Evolutionary conservation across 2,888 invertebrate genomes (phyloP).

Genomic region (Drosophila kokeensis): DNA sequence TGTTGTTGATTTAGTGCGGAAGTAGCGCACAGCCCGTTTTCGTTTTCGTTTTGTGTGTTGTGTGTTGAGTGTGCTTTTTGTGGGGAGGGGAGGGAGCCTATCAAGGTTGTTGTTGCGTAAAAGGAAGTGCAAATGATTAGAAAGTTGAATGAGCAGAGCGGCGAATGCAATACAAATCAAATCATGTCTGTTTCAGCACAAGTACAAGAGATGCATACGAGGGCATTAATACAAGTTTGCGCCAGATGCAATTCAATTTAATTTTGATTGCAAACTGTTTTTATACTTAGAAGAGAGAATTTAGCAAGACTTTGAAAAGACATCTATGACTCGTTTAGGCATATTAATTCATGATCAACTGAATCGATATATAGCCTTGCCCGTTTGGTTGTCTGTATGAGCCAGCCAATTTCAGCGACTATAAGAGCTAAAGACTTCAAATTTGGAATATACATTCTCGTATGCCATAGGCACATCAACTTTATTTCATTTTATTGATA

Average conservation of each 20-base stretch:
- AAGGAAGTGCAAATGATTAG: slow-evolving; percentile 79
- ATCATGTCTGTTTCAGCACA: slow-evolving; percentile 3
- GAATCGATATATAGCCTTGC: background rate
- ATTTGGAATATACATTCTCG: background rate
- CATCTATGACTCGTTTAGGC: background rate
- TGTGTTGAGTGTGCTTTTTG: slow-evolving; percentile 4
- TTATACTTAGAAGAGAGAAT: background rate
- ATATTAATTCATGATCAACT: background rate
- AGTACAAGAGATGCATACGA: slow-evolving; percentile 52
- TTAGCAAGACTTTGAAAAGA: background rate
- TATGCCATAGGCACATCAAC: background rate
- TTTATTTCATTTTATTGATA: background rate
- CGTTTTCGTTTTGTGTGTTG: slow-evolving; percentile 48
- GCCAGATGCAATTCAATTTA: background rate
- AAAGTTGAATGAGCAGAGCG: slow-evolving; percentile 62
- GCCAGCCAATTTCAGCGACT: background rate
- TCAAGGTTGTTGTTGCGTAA: slow-evolving; percentile 80
- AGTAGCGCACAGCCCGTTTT: slow-evolving; percentile 57
- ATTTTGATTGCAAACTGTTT: background rate
- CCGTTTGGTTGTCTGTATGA: background rate
- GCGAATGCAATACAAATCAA: slow-evolving; percentile 34
- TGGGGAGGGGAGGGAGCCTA: slow-evolving; percentile 32
- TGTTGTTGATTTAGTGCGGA: slow-evolving; percentile 37
- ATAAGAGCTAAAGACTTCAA: background rate
- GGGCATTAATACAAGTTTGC: slow-evolving; percentile 37